Base-by-base conservation (phyloP, 2,113 vertebrate genomes). In the Hydrolagus affinis region DNA sequence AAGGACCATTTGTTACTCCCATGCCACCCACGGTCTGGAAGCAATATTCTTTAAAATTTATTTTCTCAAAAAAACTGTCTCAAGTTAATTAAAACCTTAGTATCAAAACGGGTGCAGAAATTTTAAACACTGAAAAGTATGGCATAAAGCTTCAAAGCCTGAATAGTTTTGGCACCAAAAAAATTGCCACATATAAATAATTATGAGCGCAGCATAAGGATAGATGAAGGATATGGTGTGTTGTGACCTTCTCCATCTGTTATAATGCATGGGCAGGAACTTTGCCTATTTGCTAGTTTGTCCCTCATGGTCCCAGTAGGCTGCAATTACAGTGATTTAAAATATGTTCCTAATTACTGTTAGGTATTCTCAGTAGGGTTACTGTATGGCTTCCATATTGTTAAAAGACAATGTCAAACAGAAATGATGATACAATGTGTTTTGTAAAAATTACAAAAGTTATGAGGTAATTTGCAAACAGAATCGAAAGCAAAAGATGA, bases 141-240 rank as follows among this genome's bases (percentile, higher is more conserved):
- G 28, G 62, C 78, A 83, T 68, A 68, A 32, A 17, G 25, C 60
- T 66, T 66, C 78, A 68, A 30, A 64, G 78, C 60, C 78, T 66
- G 60, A 66, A 68, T 66, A 83, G 66, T 32, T 66, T 19, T 83
- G 78, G 78, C 78, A 83, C 25, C 32, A 56, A 75, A n/a, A 80
- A 66, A 66, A 68, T 66, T 66, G n/a, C 60, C 19, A 25, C 60
- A 66, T 14, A 62, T 80, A 80, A 64, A 80, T 83, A 83, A 83
- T 66, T 83, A 83, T 66, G 66, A 25, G 25, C 66, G 78, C 78
- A 66, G 15, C 15, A 21, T 17, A 32, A 83, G 62, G 78, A 66
- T 17, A 19, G 15, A 83, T 64, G 60, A 32, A 83, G 60, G 66
- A 83, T 8, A 68, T 66, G 32, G 23, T 3, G 11, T 30, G 62